Evolutionary conservation across 2,888 invertebrate genomes (phyloP), one percentile per base, ranked within the genome.

Genomic region (Empis livida): DNA sequence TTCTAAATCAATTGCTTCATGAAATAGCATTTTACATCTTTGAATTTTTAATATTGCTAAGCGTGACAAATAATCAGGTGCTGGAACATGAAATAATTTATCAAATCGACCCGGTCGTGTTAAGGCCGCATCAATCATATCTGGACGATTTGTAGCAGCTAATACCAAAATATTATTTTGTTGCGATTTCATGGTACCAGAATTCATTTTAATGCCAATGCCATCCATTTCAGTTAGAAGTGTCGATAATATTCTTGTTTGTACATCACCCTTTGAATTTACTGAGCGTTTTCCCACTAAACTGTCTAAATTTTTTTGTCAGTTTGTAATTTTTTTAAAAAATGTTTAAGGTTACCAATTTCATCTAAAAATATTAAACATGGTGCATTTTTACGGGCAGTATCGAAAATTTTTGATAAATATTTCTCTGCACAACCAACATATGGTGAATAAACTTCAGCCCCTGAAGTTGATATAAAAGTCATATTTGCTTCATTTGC

Each of bases 181-280:
- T 50, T 54, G 56, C 27, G 45, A 23, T 17, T 37, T 32, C 10
- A 31, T 35, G n/a, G 31, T 11, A 10, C 45, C 43, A 15, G 47
- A 43, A 42, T 27, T 50, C 1, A 49, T 39, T 43, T 50, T 54
- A 11, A 46, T 42, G 13, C 77, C 75, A 49, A 80, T 71, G 11
- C 80, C 80, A 63, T 80, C 80, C 77, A 80, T 78, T 66, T 80
- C 79, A 41, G 76, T 78, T 9, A 81, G 68, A 30, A 81, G 67
- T 1, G 78, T 72, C 4, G 80, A 75, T 17, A 81, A 61, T 38
- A 80, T 73, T 44, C 77, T 70, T 47, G 76, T 73, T 55, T 77
- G 77, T 1, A 77, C 72, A 44, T 75, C 73, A 50, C 66, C 63
- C 9, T 58, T 59, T 0, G 55, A 49, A 6, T 56, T 54, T 10